A percentile compares a stretch with the other conserved stretches of the same genome.
These are phyloP conservation scores for Plusia festucae DNA, from an alignment of 2,888 invertebrate species.

Conservation along the genomic window DNA sequence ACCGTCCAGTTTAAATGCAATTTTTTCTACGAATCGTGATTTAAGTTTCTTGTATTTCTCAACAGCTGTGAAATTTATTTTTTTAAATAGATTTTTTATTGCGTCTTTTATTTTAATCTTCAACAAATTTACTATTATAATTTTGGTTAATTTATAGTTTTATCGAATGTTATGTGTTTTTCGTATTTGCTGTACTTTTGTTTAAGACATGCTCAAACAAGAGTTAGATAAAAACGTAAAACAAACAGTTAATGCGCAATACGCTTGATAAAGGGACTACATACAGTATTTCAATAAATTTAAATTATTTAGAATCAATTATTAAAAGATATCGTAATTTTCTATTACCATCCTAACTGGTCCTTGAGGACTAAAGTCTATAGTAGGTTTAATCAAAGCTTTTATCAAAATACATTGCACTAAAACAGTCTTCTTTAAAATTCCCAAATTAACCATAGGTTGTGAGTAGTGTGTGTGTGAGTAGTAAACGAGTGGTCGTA, in stretches of 20 bases:
- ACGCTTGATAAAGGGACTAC: background rate
- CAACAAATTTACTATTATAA: background rate
- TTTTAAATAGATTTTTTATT: no score
- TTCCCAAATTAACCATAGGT: no score
- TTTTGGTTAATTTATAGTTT: constrained; percentile 20
- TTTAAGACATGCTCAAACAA: constrained; percentile 29
- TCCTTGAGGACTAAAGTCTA: no score
- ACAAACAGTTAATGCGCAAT: constrained; percentile 29
- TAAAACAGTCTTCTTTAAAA: no score
- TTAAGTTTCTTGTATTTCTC: no score
- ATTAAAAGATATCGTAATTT: background rate
- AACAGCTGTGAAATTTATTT: no score
- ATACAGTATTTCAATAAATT: constrained; percentile 1
- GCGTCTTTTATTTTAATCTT: background rate
- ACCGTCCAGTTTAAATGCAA: no score
- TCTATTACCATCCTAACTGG: no score
- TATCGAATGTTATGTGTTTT: constrained; percentile 26
- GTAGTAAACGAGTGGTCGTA: background rate
- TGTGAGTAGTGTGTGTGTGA: no score
- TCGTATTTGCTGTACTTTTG: constrained; percentile 35
- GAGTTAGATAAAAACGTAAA: constrained; percentile 40
- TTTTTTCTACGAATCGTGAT: no score
- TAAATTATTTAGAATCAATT: constrained; percentile 31
- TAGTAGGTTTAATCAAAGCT: no score
- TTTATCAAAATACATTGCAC: no score